Evolutionary conservation across 1,140 invertebrate species (phyloP), one percentile per base, ranked within the genome.

Genomic region (Drosophila lowei): DNA sequence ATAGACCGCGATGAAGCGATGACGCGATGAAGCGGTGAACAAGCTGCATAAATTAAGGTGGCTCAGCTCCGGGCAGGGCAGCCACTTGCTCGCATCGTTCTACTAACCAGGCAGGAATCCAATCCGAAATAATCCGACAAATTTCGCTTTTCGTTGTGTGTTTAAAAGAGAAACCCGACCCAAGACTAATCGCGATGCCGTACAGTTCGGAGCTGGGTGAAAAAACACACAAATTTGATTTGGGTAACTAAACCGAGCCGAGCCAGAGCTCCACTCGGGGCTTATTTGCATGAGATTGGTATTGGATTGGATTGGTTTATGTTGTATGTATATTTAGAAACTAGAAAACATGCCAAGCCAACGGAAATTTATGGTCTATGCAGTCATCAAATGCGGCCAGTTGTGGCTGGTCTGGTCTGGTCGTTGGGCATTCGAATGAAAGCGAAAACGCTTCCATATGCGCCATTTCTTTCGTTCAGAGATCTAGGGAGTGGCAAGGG

Each of bases 131-230:
- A 25, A 25, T 25, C 23, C 23, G 23, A 25, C 23, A 25, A 74
- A 86, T 86, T 88, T 86, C 83, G 83, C 83, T 86, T 88, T 86
- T 86, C 74, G 77, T 85, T 68, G 64, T 68, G 64, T 58, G 75
- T 64, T 63, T 71, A 79, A 86, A 86, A 86, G 83, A 86, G 83
- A 86, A 86, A 86, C 85, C 71, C 75, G 83, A 86, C 85, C 71
- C 79, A 79, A 80, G 62, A 88, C 83, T 81, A 86, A 86, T 86
- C 83, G 81, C 73, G 30, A 74, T 65, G 75, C 59, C 72, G 77
- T 62, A 64, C 50, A 56, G 30, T 9, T 34, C 30, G 30, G 30
- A 34, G 30, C 9, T 34, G 28, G 30, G 30, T 34, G 9, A 34
- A 34, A 34, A 46, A 76, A 74, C 71, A 76, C 71, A 83, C 65